Evolutionary conservation across 2,797 vertebrate species (phyloP), one percentile per base, ranked within the genome.

Genomic region (Podarcis siculus): DNA sequence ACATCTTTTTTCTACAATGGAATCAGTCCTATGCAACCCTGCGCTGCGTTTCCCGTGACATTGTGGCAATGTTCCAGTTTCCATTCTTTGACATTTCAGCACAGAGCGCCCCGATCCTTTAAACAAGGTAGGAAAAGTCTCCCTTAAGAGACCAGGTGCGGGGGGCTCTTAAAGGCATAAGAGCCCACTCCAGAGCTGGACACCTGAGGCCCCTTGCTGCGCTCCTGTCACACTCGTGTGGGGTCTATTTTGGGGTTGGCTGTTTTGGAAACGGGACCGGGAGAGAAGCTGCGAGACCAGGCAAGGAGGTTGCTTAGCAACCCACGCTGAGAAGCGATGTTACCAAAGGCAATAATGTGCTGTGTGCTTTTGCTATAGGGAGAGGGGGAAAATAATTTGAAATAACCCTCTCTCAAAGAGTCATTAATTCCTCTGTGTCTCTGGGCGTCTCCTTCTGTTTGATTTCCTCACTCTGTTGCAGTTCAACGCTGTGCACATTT

Each of bases 281-380:
- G 8, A 81, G 30, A 81, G 32, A 81, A 35, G 66, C 80, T 37
- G 79, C 8, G 19, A 66, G 58, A n/a, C 64, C 42, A 15, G 39
- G n/a, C 25, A 13, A 80, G 49, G 25, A 58, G 69, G 86, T 87
- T 81, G 78, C 86, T 42, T 87, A 87, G 86, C 86, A 87, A 87
- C 79, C 67, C 69, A 66, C 39, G 55, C 79, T 1, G 37, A 82
- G 78, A 45, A 64, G 69, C 30, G 37, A 32, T 27, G 21, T 81
- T 73, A 8, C 71, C 75, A 66, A 64, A 64, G 42, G 55, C 79
- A 64, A n/a, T 64, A 82, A 35, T 79, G 49, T 72, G 27, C 30
- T 61, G 78, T 55, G 19, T 83, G 25, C 67, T 72, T 73, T 23
- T 35, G 42, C 7, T 55, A 39, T 23, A 72, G 23, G 75, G 13